A percentile compares a stretch with the other conserved stretches of the same genome.
Conservation (phyloP, 2,888 invertebrate species). For the Ectobius pallidus region DNA sequence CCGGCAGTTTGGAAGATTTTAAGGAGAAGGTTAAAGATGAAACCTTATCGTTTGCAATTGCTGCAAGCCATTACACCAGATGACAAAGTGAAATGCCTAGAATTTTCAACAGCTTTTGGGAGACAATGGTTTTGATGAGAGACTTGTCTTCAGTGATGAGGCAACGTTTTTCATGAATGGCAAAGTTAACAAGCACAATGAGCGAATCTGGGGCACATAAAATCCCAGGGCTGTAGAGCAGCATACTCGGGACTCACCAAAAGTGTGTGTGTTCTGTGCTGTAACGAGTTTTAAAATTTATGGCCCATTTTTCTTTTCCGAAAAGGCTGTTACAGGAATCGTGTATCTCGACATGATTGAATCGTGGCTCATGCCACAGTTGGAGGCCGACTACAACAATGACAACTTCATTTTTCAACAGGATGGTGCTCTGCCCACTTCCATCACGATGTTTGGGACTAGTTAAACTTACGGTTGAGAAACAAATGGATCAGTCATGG, state of each 20-base stretch:
- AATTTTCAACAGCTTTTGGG: neutral
- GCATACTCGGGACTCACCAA: no score
- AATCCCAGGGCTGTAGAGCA: neutral
- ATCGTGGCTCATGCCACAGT: neutral
- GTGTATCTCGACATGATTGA: neutral
- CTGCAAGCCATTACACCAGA: neutral
- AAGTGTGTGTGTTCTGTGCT: no score
- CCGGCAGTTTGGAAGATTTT: neutral
- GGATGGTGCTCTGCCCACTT: no score
- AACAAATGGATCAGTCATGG: no score
- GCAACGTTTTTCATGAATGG: neutral
- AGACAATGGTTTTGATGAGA: neutral
- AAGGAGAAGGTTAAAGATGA: neutral
- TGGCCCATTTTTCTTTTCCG: neutral
- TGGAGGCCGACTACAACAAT: neutral
- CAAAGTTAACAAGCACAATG: neutral
- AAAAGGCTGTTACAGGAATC: neutral
- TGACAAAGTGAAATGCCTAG: neutral
- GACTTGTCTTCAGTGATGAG: neutral
- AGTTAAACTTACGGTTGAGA: no score
- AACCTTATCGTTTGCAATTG: neutral
- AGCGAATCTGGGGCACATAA: neutral
- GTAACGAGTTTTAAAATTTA: no score
- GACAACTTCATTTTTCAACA: neutral
- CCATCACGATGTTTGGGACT: no score